phyloP scores from a whole-genome alignment of 2,888 invertebrate species.

The Coelogynopora nodosa region DNA sequence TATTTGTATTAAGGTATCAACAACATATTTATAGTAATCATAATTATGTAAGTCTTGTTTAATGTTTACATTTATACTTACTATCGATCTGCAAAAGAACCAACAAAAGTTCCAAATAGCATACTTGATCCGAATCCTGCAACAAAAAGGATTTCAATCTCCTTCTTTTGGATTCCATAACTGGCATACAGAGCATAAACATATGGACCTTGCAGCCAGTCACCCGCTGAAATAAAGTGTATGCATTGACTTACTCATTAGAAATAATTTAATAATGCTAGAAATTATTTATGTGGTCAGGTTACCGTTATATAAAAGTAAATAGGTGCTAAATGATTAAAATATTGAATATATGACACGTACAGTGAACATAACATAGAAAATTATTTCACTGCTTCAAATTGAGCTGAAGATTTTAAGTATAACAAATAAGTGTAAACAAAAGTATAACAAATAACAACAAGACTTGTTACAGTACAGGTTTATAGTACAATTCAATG shows the following conservation, averaged over 20 bases:
- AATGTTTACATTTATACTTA: slow-evolving; percentile 56
- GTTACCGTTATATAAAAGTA: no score
- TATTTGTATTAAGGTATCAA: neutral
- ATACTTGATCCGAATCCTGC: slow-evolving; percentile 65
- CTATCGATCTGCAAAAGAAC: slow-evolving; percentile 65
- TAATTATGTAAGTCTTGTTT: no score
- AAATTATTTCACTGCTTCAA: no score
- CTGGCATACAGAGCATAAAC: slow-evolving; percentile 64
- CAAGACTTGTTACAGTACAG: no score
- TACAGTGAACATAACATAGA: no score
- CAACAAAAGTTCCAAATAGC: slow-evolving; percentile 64
- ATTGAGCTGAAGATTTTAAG: no score
- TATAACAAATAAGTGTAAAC: no score
- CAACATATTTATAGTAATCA: neutral
- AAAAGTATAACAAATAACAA: no score
- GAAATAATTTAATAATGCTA: neutral
- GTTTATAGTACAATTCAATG: no score
- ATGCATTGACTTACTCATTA: neutral
- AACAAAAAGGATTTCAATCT: slow-evolving; percentile 64
- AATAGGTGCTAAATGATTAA: no score
- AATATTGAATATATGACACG: no score
- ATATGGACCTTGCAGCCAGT: slow-evolving; percentile 65
- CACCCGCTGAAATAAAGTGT: slow-evolving; percentile 61
- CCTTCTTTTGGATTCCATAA: slow-evolving; percentile 63
- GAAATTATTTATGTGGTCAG: neutral